A percentile compares a stretch with the other conserved stretches of the same genome.
phyloP scores from a whole-genome alignment of 2,113 vertebrate species.

The Plecotus auritus region DNA sequence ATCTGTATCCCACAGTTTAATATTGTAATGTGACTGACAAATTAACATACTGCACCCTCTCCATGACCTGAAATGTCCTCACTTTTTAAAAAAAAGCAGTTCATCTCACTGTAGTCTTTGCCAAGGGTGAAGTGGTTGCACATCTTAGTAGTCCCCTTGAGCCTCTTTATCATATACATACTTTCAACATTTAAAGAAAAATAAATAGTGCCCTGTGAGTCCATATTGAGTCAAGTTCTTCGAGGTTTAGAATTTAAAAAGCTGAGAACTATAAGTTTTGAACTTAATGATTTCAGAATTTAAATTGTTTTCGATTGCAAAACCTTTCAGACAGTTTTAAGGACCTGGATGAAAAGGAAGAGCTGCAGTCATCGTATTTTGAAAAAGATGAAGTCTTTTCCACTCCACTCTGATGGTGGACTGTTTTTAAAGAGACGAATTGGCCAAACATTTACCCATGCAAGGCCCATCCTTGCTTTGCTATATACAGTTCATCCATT shows the following conservation, averaged over 20 bases:
- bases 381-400: conserved; percentile 3
- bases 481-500: neutral
- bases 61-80: neutral
- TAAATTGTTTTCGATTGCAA: neutral
- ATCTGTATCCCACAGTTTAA: neutral
- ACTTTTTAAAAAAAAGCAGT: neutral
- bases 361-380: neutral
- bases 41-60: neutral
- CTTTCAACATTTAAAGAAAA: neutral
- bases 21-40: neutral
- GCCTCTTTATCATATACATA: neutral
- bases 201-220: neutral
- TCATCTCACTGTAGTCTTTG: neutral
- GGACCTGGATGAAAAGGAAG: neutral
- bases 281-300: neutral
- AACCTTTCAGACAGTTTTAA: neutral
- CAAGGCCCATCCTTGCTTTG: neutral
- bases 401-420: neutral
- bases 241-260: conserved; percentile 14
- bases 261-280: neutral
- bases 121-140: neutral
- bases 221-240: neutral
- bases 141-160: neutral
- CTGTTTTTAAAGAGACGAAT: neutral
- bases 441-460: neutral